These are phyloP conservation scores for Neolamprologus kungweensis DNA, from an alignment of 2,113 vertebrate species.

Conservation along the genomic window DNA sequence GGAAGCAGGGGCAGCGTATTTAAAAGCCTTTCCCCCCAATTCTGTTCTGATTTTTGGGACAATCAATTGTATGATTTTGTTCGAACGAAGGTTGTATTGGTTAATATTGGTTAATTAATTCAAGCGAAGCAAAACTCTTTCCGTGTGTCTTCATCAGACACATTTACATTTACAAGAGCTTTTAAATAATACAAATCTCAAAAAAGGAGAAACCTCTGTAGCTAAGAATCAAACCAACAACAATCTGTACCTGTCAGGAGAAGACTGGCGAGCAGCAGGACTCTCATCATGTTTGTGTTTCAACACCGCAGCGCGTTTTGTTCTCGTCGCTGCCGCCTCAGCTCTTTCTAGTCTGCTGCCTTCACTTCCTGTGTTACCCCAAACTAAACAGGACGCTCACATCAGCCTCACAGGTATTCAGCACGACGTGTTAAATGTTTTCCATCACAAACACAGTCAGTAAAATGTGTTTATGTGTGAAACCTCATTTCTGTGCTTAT, in stretches of 20 bases:
- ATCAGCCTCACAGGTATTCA: neutral
- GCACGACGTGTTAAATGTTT: neutral
- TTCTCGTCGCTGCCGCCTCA: neutral
- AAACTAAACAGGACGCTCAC: neutral
- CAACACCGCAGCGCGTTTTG: neutral
- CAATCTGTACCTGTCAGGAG: neutral
- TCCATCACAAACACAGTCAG: neutral
- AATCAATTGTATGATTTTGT: too few relatives aligned
- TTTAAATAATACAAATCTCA: neutral
- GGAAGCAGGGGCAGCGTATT: accelerated
- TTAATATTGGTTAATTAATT: too few relatives aligned
- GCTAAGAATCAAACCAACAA: neutral
- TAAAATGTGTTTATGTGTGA: neutral
- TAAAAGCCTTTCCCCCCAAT: accelerated
- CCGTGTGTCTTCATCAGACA: too few relatives aligned
- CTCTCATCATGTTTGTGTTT: neutral
- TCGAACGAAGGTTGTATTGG: accelerated
- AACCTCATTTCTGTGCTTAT: neutral
- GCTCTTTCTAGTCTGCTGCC: neutral
- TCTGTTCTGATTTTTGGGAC: too few relatives aligned
- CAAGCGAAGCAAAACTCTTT: neutral
- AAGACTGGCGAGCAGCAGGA: constrained; percentile 4
- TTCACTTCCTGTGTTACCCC: constrained; percentile 17
- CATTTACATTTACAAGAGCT: neutral
- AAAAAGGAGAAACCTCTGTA: neutral